phyloP scores from a whole-genome alignment of 2,797 vertebrate genomes.

The Sebastes hubbsi region DNA sequence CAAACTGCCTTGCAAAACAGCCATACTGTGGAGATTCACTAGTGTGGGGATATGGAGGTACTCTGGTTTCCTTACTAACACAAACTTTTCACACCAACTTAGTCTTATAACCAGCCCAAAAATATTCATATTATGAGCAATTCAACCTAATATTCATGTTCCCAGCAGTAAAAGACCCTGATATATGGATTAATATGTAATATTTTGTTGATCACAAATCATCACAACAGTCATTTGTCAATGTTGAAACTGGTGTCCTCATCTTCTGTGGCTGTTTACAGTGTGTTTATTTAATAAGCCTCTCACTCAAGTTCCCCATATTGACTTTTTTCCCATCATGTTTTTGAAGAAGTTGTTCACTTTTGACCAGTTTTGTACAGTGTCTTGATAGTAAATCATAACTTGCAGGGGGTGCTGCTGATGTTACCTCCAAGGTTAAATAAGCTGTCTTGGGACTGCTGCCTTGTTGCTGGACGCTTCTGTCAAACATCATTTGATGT shows the following conservation, averaged over 20 bases:
- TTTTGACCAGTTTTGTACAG: slow-evolving; percentile 18
- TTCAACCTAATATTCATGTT: no score
- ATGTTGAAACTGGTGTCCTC: slow-evolving; percentile 1
- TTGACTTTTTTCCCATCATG: background rate
- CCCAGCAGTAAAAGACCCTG: background rate
- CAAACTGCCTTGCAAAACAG: background rate
- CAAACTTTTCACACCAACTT: background rate
- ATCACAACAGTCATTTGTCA: background rate
- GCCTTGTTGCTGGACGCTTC: background rate
- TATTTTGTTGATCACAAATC: background rate
- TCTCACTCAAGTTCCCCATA: slow-evolving; percentile 27
- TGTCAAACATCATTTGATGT: background rate
- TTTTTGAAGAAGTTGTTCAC: slow-evolving; percentile 52
- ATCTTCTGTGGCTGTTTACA: background rate
- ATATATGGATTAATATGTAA: background rate
- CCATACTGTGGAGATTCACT: background rate
- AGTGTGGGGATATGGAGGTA: slow-evolving; percentile 45
- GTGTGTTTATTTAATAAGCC: slow-evolving; percentile 9
- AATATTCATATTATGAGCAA: no score
- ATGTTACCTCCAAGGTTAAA: background rate
- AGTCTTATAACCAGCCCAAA: background rate
- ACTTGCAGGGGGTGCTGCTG: background rate
- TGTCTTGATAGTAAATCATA: background rate
- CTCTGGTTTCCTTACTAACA: background rate
- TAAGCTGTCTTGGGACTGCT: background rate